A percentile compares a stretch with the other conserved stretches of the same genome.
Evolutionary conservation across 1,140 invertebrate genomes (phyloP).

Genomic region (Phymorhynchus buccinoides): DNA sequence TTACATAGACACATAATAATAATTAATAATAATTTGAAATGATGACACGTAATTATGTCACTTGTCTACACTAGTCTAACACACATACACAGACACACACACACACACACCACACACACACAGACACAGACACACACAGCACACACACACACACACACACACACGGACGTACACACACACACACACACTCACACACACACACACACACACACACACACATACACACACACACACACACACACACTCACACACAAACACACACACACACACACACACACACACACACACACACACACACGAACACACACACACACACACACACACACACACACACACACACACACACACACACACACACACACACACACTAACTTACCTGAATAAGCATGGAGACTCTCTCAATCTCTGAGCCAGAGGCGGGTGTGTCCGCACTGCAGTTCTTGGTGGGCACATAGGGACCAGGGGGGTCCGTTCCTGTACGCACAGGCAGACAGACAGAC

Average conservation of each 20-base stretch:
- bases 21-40: no score
- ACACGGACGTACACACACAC: background rate
- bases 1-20: no score
- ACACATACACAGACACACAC: no score
- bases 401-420: background rate
- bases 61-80: no score
- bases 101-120: no score
- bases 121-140: no score
- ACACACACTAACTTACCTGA: background rate
- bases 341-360: background rate
- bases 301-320: conserved; percentile 8
- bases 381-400: background rate
- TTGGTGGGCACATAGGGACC: background rate
- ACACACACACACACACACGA: background rate
- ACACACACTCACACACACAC: background rate
- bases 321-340: conserved; percentile 14
- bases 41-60: no score
- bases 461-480: background rate
- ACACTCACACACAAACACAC: background rate
- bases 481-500: background rate
- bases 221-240: background rate
- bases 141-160: background rate
- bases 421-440: background rate
- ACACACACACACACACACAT: background rate
- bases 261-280: background rate